Evolutionary conservation across 2,888 invertebrate genomes (phyloP), one percentile per base, ranked within the genome.

Genomic region (Drosophila flavopinicola): DNA sequence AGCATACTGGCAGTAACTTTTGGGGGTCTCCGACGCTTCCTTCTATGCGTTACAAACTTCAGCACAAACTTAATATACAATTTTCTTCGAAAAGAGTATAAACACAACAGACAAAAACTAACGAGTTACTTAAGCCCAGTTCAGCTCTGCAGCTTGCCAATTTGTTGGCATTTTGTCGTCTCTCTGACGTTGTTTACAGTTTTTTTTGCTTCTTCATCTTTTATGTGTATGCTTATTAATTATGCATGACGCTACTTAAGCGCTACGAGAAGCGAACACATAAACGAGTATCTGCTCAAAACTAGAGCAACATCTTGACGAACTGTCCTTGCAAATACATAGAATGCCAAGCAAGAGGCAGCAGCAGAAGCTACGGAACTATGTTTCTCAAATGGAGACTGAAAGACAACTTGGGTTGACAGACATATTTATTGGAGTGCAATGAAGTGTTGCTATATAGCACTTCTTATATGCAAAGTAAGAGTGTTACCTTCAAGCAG

Each of bases 131-230:
- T 78, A 76, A 71, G 66, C 69, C 59, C 64, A 44, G 39, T 24
- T 20, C 25, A 54, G 39, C 57, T 29, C n/a, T 11, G 41, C 49
- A 27, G 37, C 42, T 48, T 20, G 24, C 30, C 79, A 85, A 84
- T 84, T 87, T 78, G 85, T 85, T 82, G 83, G 60, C 74, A 69
- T 73, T 82, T 82, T 82, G 85, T 83, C 73, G 71, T 67, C 58
- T 52, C 56, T 51, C 47, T 42, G 71, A 39, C 63, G 63, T 41
- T 61, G 54, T 42, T 38, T 48, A 37, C 54, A 60, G 57, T 33
- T 35, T 39, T 39, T 30, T 11, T 10, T 15, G 20, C n/a, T 41
- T 15, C 5, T 17, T 7, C 32, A 2, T 44, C 6, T 23, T 35
- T n/a, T 5, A n/a, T 3, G 4, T 15, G 4, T 20, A 5, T 27